phyloP scores from a whole-genome alignment of 2,888 invertebrate genomes.

The Camponotus fellah region DNA sequence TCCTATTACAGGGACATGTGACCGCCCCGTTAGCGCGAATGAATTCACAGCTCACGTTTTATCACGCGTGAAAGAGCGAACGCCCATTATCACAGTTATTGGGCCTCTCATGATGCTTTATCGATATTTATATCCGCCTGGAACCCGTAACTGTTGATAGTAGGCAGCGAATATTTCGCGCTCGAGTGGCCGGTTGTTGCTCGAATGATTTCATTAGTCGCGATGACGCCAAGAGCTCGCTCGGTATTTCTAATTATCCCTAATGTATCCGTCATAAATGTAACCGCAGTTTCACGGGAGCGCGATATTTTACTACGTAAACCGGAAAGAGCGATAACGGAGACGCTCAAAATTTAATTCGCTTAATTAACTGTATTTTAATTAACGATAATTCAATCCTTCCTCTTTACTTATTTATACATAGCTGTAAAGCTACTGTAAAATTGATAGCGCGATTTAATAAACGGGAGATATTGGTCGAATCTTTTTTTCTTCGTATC shows the following conservation, averaged over 20 bases:
- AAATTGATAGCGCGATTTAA: neutral
- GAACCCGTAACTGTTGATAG: constrained; percentile 9
- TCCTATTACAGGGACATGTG: constrained; percentile 12
- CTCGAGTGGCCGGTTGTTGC: constrained; percentile 19
- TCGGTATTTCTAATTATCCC: constrained; percentile 19
- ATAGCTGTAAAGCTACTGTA: neutral
- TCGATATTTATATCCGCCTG: constrained; percentile 35
- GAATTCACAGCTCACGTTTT: constrained; percentile 27
- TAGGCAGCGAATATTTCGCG: constrained; percentile 14
- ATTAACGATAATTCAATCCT: constrained; percentile 14
- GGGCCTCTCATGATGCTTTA: constrained; percentile 25
- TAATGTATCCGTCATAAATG: neutral
- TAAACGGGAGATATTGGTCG: neutral
- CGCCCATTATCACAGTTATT: constrained; percentile 38
- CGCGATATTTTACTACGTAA: neutral
- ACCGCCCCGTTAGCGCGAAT: constrained; percentile 29
- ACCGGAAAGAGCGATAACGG: neutral
- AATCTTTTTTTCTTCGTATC: too few relatives aligned
- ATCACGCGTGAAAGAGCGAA: constrained; percentile 29
- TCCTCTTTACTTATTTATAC: neutral
- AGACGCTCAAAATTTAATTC: neutral
- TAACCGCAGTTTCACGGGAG: neutral
- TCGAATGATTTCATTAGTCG: constrained; percentile 16
- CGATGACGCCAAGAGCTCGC: neutral
- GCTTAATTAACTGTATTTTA: neutral